phyloP scores from a whole-genome alignment of 1,140 invertebrate species.

The Pachypsylla venusta region DNA sequence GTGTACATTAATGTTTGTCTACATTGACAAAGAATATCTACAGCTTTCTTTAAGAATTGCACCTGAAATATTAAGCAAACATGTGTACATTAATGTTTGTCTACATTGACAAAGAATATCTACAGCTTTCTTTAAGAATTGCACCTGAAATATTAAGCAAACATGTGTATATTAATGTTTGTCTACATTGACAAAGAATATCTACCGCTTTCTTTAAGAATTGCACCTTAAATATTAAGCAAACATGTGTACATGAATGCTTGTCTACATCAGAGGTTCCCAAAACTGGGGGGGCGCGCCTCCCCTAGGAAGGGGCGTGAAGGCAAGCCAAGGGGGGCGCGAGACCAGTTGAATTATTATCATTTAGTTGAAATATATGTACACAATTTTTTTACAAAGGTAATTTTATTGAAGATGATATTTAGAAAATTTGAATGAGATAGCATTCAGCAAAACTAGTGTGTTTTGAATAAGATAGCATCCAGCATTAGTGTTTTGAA shows the following conservation, averaged over 20 bases:
- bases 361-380: no score
- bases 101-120: slow-evolving; percentile 95
- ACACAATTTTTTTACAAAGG: no score
- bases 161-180: slow-evolving; percentile 98
- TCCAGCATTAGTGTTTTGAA: no score
- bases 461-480: no score
- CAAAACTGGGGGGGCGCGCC: no score
- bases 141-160: slow-evolving; percentile 79
- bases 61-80: slow-evolving; percentile 97
- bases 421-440: no score
- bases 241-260: slow-evolving; percentile 99
- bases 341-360: no score
- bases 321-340: no score
- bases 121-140: slow-evolving; percentile 94
- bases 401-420: no score
- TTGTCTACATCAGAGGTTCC: slow-evolving; percentile 89
- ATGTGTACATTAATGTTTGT: slow-evolving; percentile 99
- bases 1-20: slow-evolving; percentile 98
- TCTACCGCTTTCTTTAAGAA: slow-evolving; percentile 95
- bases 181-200: slow-evolving; percentile 90
- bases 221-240: slow-evolving; percentile 96
- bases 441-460: no score
- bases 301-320: no score
- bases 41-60: slow-evolving; percentile 93
- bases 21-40: slow-evolving; percentile 94